These are phyloP conservation scores for Athene cunicularia DNA, from an alignment of 2,113 vertebrate genomes.

Conservation along the genomic window DNA sequence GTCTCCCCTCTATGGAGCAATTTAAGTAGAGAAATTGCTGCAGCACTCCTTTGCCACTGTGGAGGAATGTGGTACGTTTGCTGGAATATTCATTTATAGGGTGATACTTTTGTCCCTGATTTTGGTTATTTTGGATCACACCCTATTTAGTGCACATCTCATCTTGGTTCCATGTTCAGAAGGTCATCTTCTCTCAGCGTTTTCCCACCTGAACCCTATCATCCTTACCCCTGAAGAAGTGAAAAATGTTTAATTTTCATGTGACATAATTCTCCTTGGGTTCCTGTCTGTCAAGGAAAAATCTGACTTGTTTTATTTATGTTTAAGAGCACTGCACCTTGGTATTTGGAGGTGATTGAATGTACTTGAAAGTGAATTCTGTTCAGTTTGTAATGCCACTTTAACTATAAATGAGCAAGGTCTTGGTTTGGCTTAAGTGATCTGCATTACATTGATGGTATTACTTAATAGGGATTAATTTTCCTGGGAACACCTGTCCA, in stretches of 20 bases:
- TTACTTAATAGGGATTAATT: not conserved
- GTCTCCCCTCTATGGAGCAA: not conserved
- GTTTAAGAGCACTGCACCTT: not conserved
- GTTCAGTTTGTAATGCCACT: not conserved
- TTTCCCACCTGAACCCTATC: not conserved
- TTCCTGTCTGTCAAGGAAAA: not conserved
- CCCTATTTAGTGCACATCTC: not conserved
- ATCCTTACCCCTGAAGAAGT: not conserved
- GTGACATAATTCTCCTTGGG: not conserved
- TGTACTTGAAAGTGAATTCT: not conserved
- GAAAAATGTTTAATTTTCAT: not conserved
- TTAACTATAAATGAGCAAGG: not conserved
- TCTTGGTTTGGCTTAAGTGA: not conserved
- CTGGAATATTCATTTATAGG: not conserved
- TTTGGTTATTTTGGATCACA: not conserved
- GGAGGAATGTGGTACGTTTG: rapidly evolving
- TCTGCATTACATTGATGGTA: not conserved
- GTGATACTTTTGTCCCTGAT: not conserved
- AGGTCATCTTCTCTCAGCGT: not conserved
- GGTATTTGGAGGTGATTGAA: not conserved
- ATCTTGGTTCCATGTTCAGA: not conserved
- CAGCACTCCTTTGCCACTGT: not conserved
- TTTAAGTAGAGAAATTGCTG: not conserved
- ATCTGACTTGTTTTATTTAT: not conserved
- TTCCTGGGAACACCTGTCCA: not conserved